These are phyloP conservation scores for Sceloporus tristichus DNA, from an alignment of 2,113 vertebrate genomes.

Conservation along the genomic window DNA sequence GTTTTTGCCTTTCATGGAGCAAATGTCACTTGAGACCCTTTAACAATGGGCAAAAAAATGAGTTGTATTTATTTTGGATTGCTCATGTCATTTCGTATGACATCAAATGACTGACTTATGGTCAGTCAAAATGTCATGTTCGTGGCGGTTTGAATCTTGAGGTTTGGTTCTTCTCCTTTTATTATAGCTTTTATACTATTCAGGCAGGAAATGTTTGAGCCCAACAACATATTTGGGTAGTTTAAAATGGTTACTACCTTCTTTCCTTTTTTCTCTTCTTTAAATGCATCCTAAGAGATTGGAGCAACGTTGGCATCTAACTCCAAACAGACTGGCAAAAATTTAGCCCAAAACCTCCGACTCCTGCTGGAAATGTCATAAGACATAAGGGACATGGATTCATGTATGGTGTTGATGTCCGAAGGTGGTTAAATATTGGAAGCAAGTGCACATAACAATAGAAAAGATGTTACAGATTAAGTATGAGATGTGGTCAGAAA, in stretches of 20 bases:
- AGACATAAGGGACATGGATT: no score
- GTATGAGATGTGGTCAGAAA: no score
- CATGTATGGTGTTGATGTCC: no score
- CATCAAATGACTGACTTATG: conserved; percentile 48
- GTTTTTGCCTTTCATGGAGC: conserved; percentile 35
- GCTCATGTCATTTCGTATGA: conserved; percentile 53
- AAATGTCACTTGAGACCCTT: conserved; percentile 57
- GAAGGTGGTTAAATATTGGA: no score
- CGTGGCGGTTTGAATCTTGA: conserved; percentile 7
- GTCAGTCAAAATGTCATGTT: conserved; percentile 32
- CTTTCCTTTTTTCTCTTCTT: no score
- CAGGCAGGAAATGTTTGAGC: not conserved
- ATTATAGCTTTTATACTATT: not conserved
- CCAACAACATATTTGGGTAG: not conserved
- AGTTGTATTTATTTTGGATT: conserved; percentile 28
- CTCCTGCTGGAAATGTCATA: no score
- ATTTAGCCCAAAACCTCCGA: no score
- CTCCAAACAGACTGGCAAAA: no score
- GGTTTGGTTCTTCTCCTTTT: conserved; percentile 23
- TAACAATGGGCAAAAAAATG: conserved; percentile 22
- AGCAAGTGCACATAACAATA: no score
- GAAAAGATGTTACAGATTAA: no score
- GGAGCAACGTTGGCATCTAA: no score
- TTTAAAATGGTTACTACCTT: not conserved
- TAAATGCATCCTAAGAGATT: no score